Evolutionary conservation across 2,113 vertebrate species (phyloP).

Genomic region (Gobius niger): DNA sequence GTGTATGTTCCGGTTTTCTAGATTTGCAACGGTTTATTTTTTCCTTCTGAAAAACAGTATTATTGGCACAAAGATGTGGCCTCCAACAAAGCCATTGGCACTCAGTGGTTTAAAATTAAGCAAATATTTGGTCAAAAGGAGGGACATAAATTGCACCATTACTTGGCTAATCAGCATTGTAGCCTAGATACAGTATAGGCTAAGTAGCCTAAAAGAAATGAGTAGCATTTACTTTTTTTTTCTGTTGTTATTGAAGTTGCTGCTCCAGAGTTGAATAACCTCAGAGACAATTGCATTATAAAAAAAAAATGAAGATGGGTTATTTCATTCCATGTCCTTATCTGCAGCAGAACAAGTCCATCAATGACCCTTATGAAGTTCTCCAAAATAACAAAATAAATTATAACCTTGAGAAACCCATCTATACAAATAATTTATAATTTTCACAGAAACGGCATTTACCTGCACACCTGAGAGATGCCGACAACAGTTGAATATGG

Average conservation of each 20-base stretch:
- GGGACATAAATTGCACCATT: slow-evolving; percentile 1
- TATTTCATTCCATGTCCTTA: neutral
- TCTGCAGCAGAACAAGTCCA: slow-evolving; percentile 18
- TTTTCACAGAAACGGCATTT: slow-evolving; percentile 66
- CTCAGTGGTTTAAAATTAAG: slow-evolving; percentile 33
- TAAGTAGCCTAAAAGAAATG: neutral
- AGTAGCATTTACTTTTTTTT: neutral
- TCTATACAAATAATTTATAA: slow-evolving; percentile 70
- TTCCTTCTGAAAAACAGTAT: slow-evolving; percentile 13
- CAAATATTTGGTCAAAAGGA: slow-evolving; percentile 22
- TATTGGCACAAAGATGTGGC: slow-evolving; percentile 27
- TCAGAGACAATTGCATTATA: neutral
- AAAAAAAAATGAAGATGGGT: neutral
- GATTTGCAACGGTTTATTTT: slow-evolving; percentile 14
- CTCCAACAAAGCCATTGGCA: slow-evolving; percentile 41
- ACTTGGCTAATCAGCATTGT: slow-evolving; percentile 6
- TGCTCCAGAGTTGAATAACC: neutral
- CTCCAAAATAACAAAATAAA: slow-evolving; percentile 63
- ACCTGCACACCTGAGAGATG: slow-evolving; percentile 49
- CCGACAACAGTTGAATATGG: slow-evolving; percentile 38
- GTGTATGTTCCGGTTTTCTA: slow-evolving; percentile 52
- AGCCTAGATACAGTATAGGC: too few relatives aligned
- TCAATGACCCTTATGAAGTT: slow-evolving; percentile 2
- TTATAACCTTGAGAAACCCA: slow-evolving; percentile 58
- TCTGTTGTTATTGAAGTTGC: slow-evolving; percentile 9